A percentile compares a stretch with the other conserved stretches of the same genome.
These are phyloP conservation scores for Delia radicum DNA, from an alignment of 1,140 invertebrate genomes.

Conservation along the genomic window DNA sequence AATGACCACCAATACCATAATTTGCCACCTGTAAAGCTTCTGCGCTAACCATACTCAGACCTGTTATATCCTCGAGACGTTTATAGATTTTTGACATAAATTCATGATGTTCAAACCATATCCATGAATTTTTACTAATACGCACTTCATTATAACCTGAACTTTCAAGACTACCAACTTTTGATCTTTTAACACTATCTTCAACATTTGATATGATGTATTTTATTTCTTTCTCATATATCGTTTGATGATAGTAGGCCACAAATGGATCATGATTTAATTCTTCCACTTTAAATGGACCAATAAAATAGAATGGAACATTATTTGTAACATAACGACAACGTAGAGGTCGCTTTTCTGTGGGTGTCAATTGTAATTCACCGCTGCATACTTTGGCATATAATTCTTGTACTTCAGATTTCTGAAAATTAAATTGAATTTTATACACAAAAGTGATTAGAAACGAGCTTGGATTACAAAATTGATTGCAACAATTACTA, in stretches of 20 bases:
- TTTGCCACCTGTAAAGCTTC: slow-evolving; percentile 96
- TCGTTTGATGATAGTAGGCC: slow-evolving; percentile 81
- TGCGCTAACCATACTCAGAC: slow-evolving; percentile 77
- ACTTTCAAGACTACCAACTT: too few species aligned
- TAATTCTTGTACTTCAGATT: neutral
- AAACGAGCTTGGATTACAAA: too few species aligned
- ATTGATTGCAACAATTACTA: too few species aligned
- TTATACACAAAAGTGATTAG: too few species aligned
- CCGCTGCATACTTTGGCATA: slow-evolving; percentile 73
- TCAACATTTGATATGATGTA: slow-evolving; percentile 78
- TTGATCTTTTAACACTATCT: too few species aligned
- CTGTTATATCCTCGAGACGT: slow-evolving; percentile 75
- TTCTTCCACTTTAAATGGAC: slow-evolving; percentile 88
- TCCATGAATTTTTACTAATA: too few species aligned
- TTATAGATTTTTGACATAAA: slow-evolving; percentile 71
- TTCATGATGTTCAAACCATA: slow-evolving; percentile 73
- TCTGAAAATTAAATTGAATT: too few species aligned
- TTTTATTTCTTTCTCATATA: slow-evolving; percentile 85
- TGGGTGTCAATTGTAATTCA: slow-evolving; percentile 65
- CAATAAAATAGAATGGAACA: slow-evolving; percentile 74
- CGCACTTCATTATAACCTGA: too few species aligned
- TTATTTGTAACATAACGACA: slow-evolving; percentile 76
- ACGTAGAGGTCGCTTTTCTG: slow-evolving; percentile 59
- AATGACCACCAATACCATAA: slow-evolving; percentile 97
- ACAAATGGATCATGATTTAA: slow-evolving; percentile 79